phyloP scores from a whole-genome alignment of 2,797 vertebrate genomes.

The Podarcis lilfordi region DNA sequence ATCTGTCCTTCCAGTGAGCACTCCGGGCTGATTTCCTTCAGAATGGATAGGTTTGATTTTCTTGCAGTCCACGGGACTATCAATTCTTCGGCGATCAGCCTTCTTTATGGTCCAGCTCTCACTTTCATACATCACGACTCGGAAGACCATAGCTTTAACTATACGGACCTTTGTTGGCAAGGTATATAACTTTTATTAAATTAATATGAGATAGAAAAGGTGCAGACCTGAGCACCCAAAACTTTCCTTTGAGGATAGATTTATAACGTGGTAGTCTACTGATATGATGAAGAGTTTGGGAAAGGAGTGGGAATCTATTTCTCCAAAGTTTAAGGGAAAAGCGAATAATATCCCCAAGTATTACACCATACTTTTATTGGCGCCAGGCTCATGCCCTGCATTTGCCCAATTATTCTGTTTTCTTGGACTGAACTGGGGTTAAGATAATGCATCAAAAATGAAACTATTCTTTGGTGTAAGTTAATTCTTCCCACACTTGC shows the following conservation, averaged over 20 bases:
- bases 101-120: no score
- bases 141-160: no score
- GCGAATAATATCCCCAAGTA: neutral
- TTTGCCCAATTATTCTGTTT: neutral
- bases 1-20: no score
- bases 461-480: neutral
- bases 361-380: neutral
- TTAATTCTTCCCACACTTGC: constrained; percentile 11
- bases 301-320: neutral
- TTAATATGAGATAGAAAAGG: no score
- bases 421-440: neutral
- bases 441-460: neutral
- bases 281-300: neutral
- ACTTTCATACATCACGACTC: no score
- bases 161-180: no score
- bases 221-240: no score
- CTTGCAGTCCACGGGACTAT: no score
- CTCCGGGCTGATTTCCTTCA: no score
- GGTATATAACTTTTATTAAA: no score
- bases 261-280: neutral
- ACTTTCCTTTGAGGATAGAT: neutral
- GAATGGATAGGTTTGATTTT: no score
- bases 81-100: no score
- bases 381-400: neutral
- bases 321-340: neutral